phyloP scores from a whole-genome alignment of 2,797 vertebrate genomes.

The Cyclopterus lumpus region DNA sequence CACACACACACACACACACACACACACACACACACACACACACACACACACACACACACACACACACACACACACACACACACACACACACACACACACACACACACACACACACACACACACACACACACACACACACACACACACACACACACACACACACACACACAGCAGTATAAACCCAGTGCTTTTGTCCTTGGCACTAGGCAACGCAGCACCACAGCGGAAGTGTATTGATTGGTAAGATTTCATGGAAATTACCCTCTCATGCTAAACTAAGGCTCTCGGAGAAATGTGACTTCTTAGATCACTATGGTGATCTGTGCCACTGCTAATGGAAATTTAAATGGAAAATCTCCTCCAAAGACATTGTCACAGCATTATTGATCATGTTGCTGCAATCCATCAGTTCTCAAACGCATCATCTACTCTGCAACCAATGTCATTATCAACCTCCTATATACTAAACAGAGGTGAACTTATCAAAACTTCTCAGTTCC shows the following conservation, averaged over 20 bases:
- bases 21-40: slow-evolving; percentile 12
- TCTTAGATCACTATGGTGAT: neutral
- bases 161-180: neutral
- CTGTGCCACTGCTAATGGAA: neutral
- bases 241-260: slow-evolving; percentile 23
- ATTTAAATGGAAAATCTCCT: neutral
- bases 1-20: slow-evolving; percentile 4
- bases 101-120: slow-evolving; percentile 5
- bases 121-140: slow-evolving; percentile 11
- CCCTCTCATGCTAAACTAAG: neutral
- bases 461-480: neutral
- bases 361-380: neutral
- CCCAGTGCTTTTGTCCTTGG: slow-evolving; percentile 19
- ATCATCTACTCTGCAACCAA: neutral
- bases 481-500: neutral
- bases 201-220: slow-evolving; percentile 6
- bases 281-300: slow-evolving; percentile 2
- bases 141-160: slow-evolving; percentile 7
- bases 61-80: slow-evolving; percentile 11
- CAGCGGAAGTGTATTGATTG: slow-evolving; percentile 31
- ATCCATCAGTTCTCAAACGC: neutral
- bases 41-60: slow-evolving; percentile 5
- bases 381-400: neutral
- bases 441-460: neutral
- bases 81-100: slow-evolving; percentile 11